Conservation (phyloP, 2,797 vertebrate species). For the Mallotus villosus region DNA sequence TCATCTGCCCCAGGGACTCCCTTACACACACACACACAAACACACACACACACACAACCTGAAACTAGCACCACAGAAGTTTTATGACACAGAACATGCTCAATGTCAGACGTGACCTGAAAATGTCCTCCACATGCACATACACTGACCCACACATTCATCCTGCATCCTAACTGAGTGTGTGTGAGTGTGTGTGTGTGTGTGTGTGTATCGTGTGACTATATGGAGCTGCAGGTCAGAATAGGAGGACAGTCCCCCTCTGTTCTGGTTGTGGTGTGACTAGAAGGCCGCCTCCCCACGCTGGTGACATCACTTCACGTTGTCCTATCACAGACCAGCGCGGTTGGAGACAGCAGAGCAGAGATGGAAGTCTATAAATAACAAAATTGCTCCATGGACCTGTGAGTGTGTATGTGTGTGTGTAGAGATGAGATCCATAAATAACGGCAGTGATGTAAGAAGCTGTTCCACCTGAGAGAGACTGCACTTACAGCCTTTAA, state of each 20-base stretch:
- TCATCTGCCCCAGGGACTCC: conserved; percentile 1
- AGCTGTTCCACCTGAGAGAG: conserved; percentile 75
- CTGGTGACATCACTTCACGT: conserved; percentile 68
- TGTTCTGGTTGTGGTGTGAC: conserved; percentile 20
- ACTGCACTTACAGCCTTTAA: conserved; percentile 75
- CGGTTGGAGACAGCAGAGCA: background rate
- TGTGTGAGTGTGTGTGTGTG: no score
- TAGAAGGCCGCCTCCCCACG: conserved; percentile 36
- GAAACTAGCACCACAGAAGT: background rate
- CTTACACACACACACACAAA: background rate
- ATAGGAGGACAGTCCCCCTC: conserved; percentile 10
- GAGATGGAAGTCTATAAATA: no score
- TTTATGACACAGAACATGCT: background rate
- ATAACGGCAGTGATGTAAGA: conserved; percentile 79
- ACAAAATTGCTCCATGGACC: no score
- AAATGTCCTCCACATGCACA: conserved; percentile 9
- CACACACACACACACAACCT: no score
- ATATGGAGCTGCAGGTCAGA: no score
- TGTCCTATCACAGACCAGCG: conserved; percentile 65
- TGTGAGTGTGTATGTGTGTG: no score
- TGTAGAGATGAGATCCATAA: conserved; percentile 73
- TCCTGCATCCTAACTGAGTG: conserved; percentile 10
- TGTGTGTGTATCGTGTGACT: no score
- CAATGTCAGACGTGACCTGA: conserved; percentile 1
- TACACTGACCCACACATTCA: background rate